phyloP scores from a whole-genome alignment of 2,113 vertebrate species.

The Ptilorrhoa leucosticta region DNA sequence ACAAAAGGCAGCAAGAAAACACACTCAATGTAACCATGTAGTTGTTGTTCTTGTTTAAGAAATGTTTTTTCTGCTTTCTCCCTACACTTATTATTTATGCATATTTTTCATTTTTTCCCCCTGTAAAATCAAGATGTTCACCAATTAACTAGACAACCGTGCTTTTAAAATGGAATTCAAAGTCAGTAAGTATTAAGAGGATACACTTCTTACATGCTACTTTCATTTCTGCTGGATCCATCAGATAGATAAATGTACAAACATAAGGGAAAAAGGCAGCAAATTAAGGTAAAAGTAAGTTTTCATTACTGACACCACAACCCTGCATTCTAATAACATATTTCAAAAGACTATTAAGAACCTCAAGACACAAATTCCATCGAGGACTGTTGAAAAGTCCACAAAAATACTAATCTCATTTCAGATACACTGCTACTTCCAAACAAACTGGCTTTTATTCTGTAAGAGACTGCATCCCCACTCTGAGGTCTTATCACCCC shows the following conservation, averaged over 20 bases:
- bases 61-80: neutral
- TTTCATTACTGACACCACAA: neutral
- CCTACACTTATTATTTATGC: neutral
- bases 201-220: neutral
- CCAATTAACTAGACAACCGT: neutral
- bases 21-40: neutral
- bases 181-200: neutral
- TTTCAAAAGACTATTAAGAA: neutral
- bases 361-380: neutral
- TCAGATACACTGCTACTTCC: neutral
- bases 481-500: neutral
- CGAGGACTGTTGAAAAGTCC: neutral
- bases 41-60: neutral
- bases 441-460: neutral
- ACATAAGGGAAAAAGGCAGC: neutral
- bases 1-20: neutral
- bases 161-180: neutral
- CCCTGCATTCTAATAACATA: neutral
- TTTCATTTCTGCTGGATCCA: neutral
- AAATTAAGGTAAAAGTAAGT: neutral
- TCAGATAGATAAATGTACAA: neutral
- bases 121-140: neutral
- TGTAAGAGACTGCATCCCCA: neutral
- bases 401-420: neutral
- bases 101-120: fast-evolving